These are phyloP conservation scores for Dorcus parallelipipedus DNA, from an alignment of 2,888 invertebrate genomes.

Conservation along the genomic window DNA sequence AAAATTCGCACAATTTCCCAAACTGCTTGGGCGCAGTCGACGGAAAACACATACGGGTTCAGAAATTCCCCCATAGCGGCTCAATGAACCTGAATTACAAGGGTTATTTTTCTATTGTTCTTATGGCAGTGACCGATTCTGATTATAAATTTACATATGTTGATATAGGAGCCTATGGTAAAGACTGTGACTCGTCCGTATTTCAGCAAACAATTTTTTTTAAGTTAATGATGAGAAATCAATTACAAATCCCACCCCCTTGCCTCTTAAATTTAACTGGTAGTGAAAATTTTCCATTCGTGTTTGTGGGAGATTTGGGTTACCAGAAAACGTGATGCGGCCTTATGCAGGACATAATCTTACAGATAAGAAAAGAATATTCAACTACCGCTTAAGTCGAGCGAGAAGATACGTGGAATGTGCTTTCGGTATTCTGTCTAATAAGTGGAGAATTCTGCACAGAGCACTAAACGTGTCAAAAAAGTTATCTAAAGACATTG, in stretches of 20 bases:
- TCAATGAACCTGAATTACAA: constrained; percentile 29
- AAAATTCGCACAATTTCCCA: constrained; percentile 25
- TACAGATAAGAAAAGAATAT: neutral
- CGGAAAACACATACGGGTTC: constrained; percentile 26
- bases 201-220: neutral
- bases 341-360: neutral
- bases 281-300: neutral
- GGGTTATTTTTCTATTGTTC: constrained; percentile 20
- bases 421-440: constrained; percentile 9
- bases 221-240: neutral
- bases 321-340: neutral
- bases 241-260: constrained; percentile 2
- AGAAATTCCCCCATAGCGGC: constrained; percentile 22
- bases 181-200: neutral
- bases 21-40: constrained; percentile 29
- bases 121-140: constrained; percentile 19
- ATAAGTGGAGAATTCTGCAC: constrained; percentile 1
- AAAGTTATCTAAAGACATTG: neutral
- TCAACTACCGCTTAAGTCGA: constrained; percentile 6
- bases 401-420: constrained; percentile 9
- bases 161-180: neutral
- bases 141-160: constrained; percentile 2
- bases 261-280: neutral
- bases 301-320: constrained; percentile 4
- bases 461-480: too few relatives aligned